Evolutionary conservation across 2,113 vertebrate species (phyloP), one percentile per base, ranked within the genome.

Genomic region (Rhinopomastus cyanomelas): DNA sequence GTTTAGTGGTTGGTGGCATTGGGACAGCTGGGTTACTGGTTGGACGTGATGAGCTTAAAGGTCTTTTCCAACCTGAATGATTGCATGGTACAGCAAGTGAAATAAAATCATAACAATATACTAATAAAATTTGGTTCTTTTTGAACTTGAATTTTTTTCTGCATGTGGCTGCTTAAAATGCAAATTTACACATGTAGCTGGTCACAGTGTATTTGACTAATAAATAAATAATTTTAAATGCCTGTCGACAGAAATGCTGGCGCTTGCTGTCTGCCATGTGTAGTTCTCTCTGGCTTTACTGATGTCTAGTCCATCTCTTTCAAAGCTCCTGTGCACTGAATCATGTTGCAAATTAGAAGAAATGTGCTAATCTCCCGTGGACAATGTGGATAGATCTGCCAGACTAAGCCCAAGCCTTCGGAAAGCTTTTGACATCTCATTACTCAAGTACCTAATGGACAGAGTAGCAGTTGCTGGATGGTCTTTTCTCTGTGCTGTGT

Each of bases 401-500:
- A 91, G 66, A 48, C 48, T 90, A 88, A 82, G 2, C 25, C 23
- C 36, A 66, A 89, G 65, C 53, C 51, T 76, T 87, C 80, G 73
- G 73, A 94, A 94, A 80, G 76, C 68, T 67, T 93, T 92, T 84
- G 76, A 92, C 81, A 67, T 78, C 56, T 67, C 87, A 92, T 94
- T 73, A 51, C 46, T 93, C 56, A 66, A 55, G 53, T 22, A 78
- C 29, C 74, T 92, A 92, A 95, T 62, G 76, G 89, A 53, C 46
- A 83, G 81, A 81, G 26, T 68, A 83, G 46, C 44, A 53, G 62
- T 29, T 57, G 23, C 80, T 72, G 39, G 17, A 29, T 60, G 18
- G 44, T 37, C 26, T 87, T 92, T 74, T 34, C 52, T 20, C 10
- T 27, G 64, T 30, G 11, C 57, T 66, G 52, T 36, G 5, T 30